Evolutionary conservation across 2,797 vertebrate species (phyloP).

Genomic region (Pipistrellus pipistrellus): DNA sequence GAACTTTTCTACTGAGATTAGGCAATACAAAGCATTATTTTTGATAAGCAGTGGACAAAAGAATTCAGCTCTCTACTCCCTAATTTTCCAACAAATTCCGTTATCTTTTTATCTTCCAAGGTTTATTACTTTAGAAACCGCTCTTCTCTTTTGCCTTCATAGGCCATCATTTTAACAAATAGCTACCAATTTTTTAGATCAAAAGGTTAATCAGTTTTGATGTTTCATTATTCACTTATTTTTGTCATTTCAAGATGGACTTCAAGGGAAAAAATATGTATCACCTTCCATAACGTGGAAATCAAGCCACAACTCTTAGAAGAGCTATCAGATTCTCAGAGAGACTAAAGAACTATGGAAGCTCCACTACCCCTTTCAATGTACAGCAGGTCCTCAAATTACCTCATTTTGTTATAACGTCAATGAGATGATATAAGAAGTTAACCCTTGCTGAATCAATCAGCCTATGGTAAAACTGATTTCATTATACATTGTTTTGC

Average conservation of each 20-base stretch:
- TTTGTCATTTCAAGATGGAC: not conserved
- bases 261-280: not conserved
- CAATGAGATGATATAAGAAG: not conserved
- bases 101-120: not conserved
- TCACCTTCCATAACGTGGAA: not conserved
- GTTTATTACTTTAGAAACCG: not conserved
- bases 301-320: slow-evolving; percentile 24
- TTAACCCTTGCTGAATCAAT: not conserved
- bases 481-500: not conserved
- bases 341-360: not conserved
- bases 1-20: not conserved
- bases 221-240: not conserved
- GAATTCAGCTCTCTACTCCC: not conserved
- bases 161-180: not conserved
- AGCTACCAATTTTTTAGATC: not conserved
- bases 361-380: not conserved
- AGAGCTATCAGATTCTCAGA: not conserved
- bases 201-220: not conserved
- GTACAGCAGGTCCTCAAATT: not conserved
- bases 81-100: not conserved
- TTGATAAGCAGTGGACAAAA: not conserved
- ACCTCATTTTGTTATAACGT: not conserved
- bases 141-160: not conserved
- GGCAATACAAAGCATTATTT: not conserved
- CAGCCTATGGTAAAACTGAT: not conserved